These are phyloP conservation scores for Monochamus saltuarius DNA, from an alignment of 1,140 invertebrate genomes.

Conservation along the genomic window DNA sequence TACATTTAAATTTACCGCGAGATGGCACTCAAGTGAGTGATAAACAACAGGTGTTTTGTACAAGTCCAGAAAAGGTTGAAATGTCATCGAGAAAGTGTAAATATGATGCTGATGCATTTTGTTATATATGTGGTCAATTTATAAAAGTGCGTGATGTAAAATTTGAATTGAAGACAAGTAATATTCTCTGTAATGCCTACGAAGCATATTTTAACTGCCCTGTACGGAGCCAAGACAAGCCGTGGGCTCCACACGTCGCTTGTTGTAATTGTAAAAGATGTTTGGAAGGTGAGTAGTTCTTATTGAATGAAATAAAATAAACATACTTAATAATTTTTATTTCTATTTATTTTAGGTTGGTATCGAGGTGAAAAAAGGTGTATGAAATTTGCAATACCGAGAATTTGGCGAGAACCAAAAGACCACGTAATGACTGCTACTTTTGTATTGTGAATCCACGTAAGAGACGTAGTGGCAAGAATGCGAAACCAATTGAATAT, in stretches of 20 bases:
- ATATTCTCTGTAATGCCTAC: constrained; percentile 23
- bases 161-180: constrained; percentile 17
- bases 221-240: constrained; percentile 24
- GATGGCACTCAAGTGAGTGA: too few relatives aligned
- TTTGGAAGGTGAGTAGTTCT: constrained; percentile 13
- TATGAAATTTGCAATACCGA: constrained; percentile 13
- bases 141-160: constrained; percentile 17
- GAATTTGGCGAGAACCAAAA: not conserved
- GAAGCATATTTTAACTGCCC: constrained; percentile 30
- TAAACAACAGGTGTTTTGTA: too few relatives aligned
- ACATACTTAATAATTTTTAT: constrained; percentile 1
- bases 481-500: constrained; percentile 8
- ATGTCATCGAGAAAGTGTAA: constrained; percentile 8
- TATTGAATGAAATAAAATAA: not conserved
- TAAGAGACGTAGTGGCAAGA: not conserved
- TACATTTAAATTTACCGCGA: too few relatives aligned
- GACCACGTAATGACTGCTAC: constrained; percentile 13
- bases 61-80: too few relatives aligned
- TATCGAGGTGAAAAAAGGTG: constrained; percentile 7
- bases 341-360: constrained; percentile 6
- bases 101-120: constrained; percentile 17
- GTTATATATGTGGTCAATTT: constrained; percentile 9
- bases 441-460: constrained; percentile 11
- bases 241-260: constrained; percentile 20
- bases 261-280: constrained; percentile 15